Percentiles rank a stretch among this genome's conserved stretches.
Conservation (phyloP, 23 tunicate genomes). For the Corella eumyota region DNA sequence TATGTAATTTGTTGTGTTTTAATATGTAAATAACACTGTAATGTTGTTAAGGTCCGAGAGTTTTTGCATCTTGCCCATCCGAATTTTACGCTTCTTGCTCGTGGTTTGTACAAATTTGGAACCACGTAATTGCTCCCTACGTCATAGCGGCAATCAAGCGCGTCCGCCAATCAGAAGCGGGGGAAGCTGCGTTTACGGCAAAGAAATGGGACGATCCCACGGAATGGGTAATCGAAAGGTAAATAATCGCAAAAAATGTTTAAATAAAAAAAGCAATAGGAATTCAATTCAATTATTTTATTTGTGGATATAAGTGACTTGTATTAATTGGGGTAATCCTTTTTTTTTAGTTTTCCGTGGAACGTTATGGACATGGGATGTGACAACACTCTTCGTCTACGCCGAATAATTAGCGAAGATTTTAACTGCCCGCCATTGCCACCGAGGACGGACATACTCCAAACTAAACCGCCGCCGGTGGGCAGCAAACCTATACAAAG, state of each 20-base stretch:
- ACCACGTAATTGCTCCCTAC: constrained; percentile 65
- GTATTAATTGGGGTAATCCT: too few relatives aligned
- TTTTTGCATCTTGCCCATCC: constrained; percentile 45
- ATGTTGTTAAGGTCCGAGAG: constrained; percentile 43
- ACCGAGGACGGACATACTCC: constrained; percentile 9
- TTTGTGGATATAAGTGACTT: too few relatives aligned
- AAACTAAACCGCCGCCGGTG: not conserved
- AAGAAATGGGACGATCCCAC: constrained; percentile 64
- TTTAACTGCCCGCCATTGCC: constrained; percentile 29
- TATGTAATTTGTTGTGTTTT: too few relatives aligned
- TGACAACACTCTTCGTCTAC: constrained; percentile 35
- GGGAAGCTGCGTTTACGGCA: not conserved
- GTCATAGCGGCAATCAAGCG: constrained; percentile 41
- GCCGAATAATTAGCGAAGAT: constrained; percentile 23
- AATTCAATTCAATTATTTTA: too few relatives aligned
- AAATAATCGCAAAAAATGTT: too few relatives aligned
- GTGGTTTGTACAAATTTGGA: constrained; percentile 87
- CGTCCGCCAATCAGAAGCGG: constrained; percentile 12
- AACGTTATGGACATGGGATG: constrained; percentile 66
- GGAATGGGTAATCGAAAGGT: constrained; percentile 75
- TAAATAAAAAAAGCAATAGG: too few relatives aligned
- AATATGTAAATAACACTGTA: too few relatives aligned
- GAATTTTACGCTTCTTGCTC: constrained; percentile 66
- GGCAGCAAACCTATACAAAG: too few relatives aligned
- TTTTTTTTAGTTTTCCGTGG: constrained; percentile 74